Conservation (phyloP, 2,888 invertebrate genomes). For the Cosmorhoe ocellata region DNA sequence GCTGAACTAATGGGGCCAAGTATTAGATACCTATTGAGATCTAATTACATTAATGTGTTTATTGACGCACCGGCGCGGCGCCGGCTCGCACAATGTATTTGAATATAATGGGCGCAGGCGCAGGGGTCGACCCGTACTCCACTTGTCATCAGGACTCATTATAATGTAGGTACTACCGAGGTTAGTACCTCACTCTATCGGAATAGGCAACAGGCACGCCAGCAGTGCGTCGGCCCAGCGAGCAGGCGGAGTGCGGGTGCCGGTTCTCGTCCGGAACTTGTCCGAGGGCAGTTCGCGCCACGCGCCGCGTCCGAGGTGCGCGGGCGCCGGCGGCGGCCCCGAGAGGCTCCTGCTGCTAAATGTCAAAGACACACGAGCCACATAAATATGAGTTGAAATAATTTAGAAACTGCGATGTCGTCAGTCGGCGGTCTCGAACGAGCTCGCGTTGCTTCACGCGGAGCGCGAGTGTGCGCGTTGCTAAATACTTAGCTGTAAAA, state of each 20-base stretch:
- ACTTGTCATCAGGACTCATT: neutral
- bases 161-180: neutral
- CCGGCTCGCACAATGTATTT: neutral
- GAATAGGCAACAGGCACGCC: too few relatives aligned
- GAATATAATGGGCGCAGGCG: conserved; percentile 6
- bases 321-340: too few relatives aligned
- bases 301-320: too few relatives aligned
- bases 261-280: too few relatives aligned
- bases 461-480: neutral
- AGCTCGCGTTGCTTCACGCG: conserved; percentile 8
- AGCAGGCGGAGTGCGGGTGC: too few relatives aligned
- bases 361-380: neutral
- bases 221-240: too few relatives aligned
- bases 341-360: neutral
- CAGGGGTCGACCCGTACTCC: conserved; percentile 7
- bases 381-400: neutral
- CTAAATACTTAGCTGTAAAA: too few relatives aligned
- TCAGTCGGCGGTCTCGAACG: conserved; percentile 8
- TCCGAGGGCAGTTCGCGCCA: too few relatives aligned
- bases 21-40: neutral
- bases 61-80: neutral
- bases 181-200: too few relatives aligned
- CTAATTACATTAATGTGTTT: conserved; percentile 7
- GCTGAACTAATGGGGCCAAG: too few relatives aligned
- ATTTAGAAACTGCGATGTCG: conserved; percentile 6